Conservation (phyloP, 2,888 invertebrate genomes). For the Standfussiana lucernea region DNA sequence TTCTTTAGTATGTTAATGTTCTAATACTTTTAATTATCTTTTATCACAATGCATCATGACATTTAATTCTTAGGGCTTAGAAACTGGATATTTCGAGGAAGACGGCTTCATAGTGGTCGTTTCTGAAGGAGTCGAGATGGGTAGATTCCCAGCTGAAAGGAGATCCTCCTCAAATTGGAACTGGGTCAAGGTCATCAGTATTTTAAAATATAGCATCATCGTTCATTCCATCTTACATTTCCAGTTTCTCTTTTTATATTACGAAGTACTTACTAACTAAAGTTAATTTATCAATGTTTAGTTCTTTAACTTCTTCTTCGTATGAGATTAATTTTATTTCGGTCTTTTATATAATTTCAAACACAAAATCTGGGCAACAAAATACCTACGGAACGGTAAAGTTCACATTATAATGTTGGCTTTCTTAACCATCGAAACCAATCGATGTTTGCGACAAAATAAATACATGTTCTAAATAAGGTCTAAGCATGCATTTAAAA, state of each 20-base stretch:
- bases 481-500: conserved; percentile 50
- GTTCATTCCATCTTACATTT: conserved; percentile 87
- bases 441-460: conserved; percentile 19
- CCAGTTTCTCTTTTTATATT: conserved; percentile 64
- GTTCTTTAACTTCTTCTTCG: conserved; percentile 13
- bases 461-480: conserved; percentile 14
- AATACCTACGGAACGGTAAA: conserved; percentile 21
- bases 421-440: conserved; percentile 20
- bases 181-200: conserved; percentile 92
- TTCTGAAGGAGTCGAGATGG: conserved; percentile 92
- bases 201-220: conserved; percentile 81
- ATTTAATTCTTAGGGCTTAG: conserved; percentile 89
- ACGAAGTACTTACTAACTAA: conserved; percentile 53
- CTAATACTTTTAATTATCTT: conserved; percentile 57
- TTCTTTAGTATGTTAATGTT: conserved; percentile 44
- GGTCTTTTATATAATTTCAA: not conserved
- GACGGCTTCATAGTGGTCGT: conserved; percentile 91
- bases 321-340: conserved; percentile 2
- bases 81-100: conserved; percentile 92
- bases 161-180: conserved; percentile 92
- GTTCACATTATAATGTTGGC: conserved; percentile 17
- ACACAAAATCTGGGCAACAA: not conserved
- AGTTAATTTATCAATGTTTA: conserved; percentile 12
- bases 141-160: conserved; percentile 91
- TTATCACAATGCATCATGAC: conserved; percentile 78